Evolutionary conservation across 1,140 invertebrate genomes (phyloP).

Genomic region (Drosophila miranda): DNA sequence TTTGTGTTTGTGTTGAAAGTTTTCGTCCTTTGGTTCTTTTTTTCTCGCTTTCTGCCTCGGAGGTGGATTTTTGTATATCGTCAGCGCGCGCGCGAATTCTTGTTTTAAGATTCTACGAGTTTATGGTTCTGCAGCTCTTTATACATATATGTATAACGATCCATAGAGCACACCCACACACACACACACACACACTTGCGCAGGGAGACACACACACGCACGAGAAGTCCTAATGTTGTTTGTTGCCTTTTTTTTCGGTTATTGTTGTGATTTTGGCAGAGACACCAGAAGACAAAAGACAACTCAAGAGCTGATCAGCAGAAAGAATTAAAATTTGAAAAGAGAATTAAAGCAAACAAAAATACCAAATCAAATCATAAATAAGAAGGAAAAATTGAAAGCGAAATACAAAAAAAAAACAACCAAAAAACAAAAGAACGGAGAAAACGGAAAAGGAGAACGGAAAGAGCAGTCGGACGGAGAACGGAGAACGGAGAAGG

Average conservation of each 20-base stretch:
- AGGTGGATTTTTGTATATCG: constrained; percentile 11
- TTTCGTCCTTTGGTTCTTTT: neutral
- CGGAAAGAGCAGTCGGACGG: constrained; percentile 8
- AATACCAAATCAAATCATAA: constrained; percentile 12
- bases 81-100: constrained; percentile 39
- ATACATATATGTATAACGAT: constrained; percentile 32
- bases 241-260: constrained; percentile 48
- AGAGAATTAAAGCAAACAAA: constrained; percentile 14
- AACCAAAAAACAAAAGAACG: constrained; percentile 2
- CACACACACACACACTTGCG: neutral
- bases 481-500: constrained; percentile 17
- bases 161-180: constrained; percentile 12
- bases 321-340: constrained; percentile 24
- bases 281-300: constrained; percentile 47
- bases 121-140: constrained; percentile 37
- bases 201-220: neutral
- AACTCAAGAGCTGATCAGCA: constrained; percentile 21
- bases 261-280: constrained; percentile 51
- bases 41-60: too few species aligned
- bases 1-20: constrained; percentile 14
- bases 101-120: too few species aligned
- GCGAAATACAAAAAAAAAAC: constrained; percentile 6
- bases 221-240: constrained; percentile 33
- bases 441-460: constrained; percentile 15
- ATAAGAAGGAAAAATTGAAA: constrained; percentile 15